Percentiles rank a stretch among this genome's conserved stretches.
Conservation (phyloP, 2,113 vertebrate species). For the Murina feae region DNA sequence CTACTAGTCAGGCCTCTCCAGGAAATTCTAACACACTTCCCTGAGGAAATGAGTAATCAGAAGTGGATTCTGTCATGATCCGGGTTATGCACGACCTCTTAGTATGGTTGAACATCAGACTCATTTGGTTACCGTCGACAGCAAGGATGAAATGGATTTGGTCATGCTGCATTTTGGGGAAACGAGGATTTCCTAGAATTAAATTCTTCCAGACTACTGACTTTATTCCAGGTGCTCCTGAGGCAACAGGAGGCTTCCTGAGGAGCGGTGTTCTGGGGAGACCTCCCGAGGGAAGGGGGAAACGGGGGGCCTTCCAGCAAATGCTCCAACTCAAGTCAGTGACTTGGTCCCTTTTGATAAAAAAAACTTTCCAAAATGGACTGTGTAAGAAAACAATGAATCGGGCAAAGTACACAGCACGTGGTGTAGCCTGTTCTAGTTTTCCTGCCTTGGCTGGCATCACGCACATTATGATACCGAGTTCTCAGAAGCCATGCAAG, state of each 20-base stretch:
- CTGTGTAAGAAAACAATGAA: not conserved
- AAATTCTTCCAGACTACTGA: not conserved
- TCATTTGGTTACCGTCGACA: too few species aligned
- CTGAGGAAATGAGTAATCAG: not conserved
- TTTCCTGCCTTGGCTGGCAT: not conserved
- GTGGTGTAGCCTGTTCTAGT: not conserved
- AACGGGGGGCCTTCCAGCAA: not conserved
- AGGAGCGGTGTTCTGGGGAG: not conserved
- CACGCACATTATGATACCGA: accelerated
- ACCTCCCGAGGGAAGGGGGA: not conserved
- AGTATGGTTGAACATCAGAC: too few species aligned
- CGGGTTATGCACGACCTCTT: not conserved
- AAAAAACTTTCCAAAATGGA: not conserved
- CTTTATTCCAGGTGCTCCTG: too few species aligned
- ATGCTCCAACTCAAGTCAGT: not conserved
- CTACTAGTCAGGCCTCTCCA: not conserved
- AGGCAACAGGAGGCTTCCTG: not conserved
- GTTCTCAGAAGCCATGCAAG: not conserved
- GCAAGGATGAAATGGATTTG: not conserved
- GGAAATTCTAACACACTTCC: not conserved
- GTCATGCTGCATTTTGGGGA: not conserved
- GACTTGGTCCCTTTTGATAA: not conserved
- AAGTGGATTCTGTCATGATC: not conserved
- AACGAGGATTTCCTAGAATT: not conserved
- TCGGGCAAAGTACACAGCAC: not conserved